Evolutionary conservation across 1,140 invertebrate species (phyloP), one percentile per base, ranked within the genome.

Genomic region (Hirudo medicinalis): DNA sequence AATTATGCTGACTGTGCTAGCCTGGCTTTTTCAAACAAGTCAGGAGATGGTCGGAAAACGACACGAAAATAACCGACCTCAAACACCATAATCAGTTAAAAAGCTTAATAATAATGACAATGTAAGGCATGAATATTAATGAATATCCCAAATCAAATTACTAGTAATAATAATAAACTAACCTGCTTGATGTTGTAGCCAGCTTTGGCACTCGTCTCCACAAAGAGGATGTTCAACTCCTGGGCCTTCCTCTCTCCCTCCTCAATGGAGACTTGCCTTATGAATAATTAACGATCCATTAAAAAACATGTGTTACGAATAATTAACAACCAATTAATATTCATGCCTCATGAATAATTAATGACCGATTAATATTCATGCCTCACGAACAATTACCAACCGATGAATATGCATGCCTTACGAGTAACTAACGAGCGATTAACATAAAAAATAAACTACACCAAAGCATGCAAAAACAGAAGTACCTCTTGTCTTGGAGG

Each of bases 141-240:
- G 17, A 63, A 6, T 4, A 63, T 27, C n/a, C n/a, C n/a, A n/a
- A 63, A 63, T 32, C 3, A 27, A 5, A 25, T 6, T 25, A 27
- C 3, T 25, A 32, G 17, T 63, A 27, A 27, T 25, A 27, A 68
- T 29, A 25, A n/a, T 11, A 68, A 36, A 36, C 73, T 54, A 83
- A 94, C 92, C 87, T 98, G 94, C 87, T 99, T 99, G 69, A 99
- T 96, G 86, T 99, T 99, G 81, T 99, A 99, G 71, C 97, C 96
- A 76, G 95, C 94, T 85, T 99, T 99, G 72, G 89, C 88, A 75
- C 84, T 95, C 75, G 94, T 96, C 86, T 99, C 97, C 78, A 99
- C 98, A 84, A 99, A 99, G 94, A 98, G 98, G 43, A 98, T 95
- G 87, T 97, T 97, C 76, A 98, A 85, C 84, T 98, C 95, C 85